Evolutionary conservation across 2,888 invertebrate species (phyloP).

Genomic region (Acrobasis repandana): DNA sequence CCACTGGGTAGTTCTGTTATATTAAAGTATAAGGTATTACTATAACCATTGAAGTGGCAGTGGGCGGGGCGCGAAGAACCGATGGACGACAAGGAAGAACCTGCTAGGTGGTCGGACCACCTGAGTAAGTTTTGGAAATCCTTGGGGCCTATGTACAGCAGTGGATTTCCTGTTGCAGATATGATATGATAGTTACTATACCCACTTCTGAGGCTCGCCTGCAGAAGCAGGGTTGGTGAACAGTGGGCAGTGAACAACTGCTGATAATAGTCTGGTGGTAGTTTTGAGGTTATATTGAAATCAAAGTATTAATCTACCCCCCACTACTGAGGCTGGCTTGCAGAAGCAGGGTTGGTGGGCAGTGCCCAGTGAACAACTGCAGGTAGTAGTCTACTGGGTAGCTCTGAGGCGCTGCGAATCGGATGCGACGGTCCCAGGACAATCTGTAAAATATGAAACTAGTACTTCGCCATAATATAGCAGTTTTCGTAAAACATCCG

Average conservation of each 20-base stretch:
- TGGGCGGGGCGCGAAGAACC: no score
- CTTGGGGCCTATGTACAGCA: no score
- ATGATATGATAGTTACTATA: no score
- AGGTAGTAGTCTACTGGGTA: conserved; percentile 52
- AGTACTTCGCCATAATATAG: background rate
- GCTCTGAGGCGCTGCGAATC: conserved; percentile 48
- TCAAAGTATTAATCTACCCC: background rate
- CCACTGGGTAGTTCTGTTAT: no score
- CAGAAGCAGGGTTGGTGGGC: conserved; percentile 50
- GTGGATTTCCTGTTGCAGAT: no score
- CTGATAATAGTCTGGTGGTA: conserved; percentile 50
- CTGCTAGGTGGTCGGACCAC: no score
- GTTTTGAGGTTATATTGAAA: conserved; percentile 34
- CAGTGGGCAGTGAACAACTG: conserved; percentile 48
- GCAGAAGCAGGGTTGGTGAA: conserved; percentile 50
- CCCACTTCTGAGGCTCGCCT: background rate
- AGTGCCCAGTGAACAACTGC: conserved; percentile 47
- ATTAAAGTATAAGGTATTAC: no score
- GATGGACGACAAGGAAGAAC: no score
- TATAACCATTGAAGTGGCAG: no score
- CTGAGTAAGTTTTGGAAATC: no score
- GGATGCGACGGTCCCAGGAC: conserved; percentile 61
- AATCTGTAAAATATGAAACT: conserved; percentile 50
- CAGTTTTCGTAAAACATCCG: no score
- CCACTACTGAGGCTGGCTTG: background rate